Base-by-base conservation (phyloP, 1,140 invertebrate genomes). In the Frieseomelitta varia region DNA sequence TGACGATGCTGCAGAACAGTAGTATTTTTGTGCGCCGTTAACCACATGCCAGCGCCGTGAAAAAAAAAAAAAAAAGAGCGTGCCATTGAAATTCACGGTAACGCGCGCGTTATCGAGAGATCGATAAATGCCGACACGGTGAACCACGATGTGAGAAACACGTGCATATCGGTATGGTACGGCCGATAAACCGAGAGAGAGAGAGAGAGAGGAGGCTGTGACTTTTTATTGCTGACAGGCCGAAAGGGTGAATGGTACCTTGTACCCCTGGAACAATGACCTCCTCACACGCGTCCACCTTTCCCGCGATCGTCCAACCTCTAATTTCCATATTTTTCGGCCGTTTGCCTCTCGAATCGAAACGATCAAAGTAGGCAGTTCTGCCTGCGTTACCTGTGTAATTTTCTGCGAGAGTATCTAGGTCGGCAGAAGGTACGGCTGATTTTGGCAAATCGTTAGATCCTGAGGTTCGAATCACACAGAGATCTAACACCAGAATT, bases 21-120 rank as follows among this genome's bases (percentile, higher is more conserved):
- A 92, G 91, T 92, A 90, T 91, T 92, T 89, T 87, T 92, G 90
- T 92, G 79, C 74, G 63, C 58, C 14, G 79, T 81, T 83, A 85
- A 69, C 76, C 87, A 85, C 85, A 86, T 85, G 89, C 51, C 79
- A 39, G 14, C 63, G 24, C 51, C 83, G 85, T 90, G 81, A 85
- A 87, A 71, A 58, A 58, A 47, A 47, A 47, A 30, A 30, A n/a
- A n/a, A n/a, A n/a, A n/a, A n/a, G 34, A 75, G 30, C 77, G 19
- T 82, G 76, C 76, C 72, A 84, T 77, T 69, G 80, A 65, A 51
- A 76, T 83, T 69, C 47, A 34, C 21, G 55, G 10, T 53, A 55
- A 51, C 68, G 72, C 51, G 8, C 14, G 61, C 65, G 82, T 82
- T 89, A 89, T 89, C 87, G 76, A 79, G 4, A 27, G 72, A 85